Evolutionary conservation across 1,140 invertebrate genomes (phyloP), one percentile per base, ranked within the genome.

Genomic region (Tribolium madens): DNA sequence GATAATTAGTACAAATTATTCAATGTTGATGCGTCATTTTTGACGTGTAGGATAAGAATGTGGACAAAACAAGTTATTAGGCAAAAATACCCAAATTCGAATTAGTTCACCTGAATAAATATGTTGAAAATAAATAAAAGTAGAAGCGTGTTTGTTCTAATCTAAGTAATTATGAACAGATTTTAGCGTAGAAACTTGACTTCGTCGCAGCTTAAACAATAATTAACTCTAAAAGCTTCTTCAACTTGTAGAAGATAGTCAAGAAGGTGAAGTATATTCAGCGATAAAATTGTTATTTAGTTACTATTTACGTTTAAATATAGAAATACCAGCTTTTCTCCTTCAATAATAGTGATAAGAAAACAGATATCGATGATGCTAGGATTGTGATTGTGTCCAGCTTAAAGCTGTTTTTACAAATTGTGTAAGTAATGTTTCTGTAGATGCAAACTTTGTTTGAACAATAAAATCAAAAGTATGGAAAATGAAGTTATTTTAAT

Each of bases 21-120:
- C 33, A 52, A 31, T 76, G 69, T 47, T 17, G 42, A 76, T 21
- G 68, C 60, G 68, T 76, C 68, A 75, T 68, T 52, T 76, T 48
- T 68, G 64, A 33, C 53, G 48, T 69, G 36, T 33, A 9, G 26
- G 74, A 69, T 18, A 76, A 47, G 42, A 71, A 50, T 50, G 69
- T 12, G 42, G 69, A 50, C 14, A 47, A 46, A 26, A 71, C n/a
- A 18, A 36, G 10, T 36, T 36, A 47, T 76, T 60, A 70, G 48
- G 9, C 60, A 47, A 75, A 64, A 9, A 50, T 57, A 60, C 13
- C 15, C 14, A 36, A 60, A 74, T 46, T 17, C 5, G 10, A 9
- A n/a, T 17, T 6, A 57, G 33, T 36, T 57, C 17, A 18, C 3
- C 10, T 57, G 18, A 57, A 18, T 57, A 21, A 14, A 57, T n/a